A percentile compares a stretch with the other conserved stretches of the same genome.
Conservation (phyloP, 2,113 vertebrate genomes). For the Corythornis madagascariensis region DNA sequence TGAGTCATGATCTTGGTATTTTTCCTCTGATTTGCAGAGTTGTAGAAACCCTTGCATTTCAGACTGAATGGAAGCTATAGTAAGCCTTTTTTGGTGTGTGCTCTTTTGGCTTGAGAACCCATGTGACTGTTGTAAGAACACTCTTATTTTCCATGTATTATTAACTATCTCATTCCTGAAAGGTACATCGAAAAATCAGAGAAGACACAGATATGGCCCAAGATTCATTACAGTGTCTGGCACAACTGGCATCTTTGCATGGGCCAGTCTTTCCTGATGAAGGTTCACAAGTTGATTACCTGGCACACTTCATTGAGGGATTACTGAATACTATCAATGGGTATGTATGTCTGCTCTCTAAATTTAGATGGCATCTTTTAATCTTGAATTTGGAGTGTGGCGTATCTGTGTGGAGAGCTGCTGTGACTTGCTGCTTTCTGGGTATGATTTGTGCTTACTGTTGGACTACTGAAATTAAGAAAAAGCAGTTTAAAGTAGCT, state of each 20-base stretch:
- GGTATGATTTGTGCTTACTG: background rate
- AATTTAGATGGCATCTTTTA: constrained; percentile 37
- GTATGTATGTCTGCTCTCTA: constrained; percentile 81
- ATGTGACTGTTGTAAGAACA: constrained; percentile 74
- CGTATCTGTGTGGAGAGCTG: background rate
- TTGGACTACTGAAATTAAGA: background rate
- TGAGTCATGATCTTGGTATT: background rate
- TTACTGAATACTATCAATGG: constrained; percentile 97
- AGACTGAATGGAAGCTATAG: constrained; percentile 45
- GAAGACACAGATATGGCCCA: constrained; percentile 99
- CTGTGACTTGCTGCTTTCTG: background rate
- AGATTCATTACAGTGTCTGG: constrained; percentile 97
- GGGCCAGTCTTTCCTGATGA: constrained; percentile 96
- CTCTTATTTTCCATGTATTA: constrained; percentile 70
- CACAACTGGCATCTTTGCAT: constrained; percentile 95
- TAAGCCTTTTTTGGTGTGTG: constrained; percentile 65
- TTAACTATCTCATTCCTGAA: constrained; percentile 70
- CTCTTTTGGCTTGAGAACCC: constrained; percentile 63
- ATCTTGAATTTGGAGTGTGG: constrained; percentile 9
- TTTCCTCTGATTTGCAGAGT: background rate
- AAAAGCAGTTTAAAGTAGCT: background rate
- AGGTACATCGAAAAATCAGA: constrained; percentile 98
- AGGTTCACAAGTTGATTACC: constrained; percentile 94
- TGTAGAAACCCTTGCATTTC: constrained; percentile 24
- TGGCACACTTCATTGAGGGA: constrained; percentile 97